These are phyloP conservation scores for Mormyrus iriodes DNA, from an alignment of 2,113 vertebrate species.

Conservation along the genomic window DNA sequence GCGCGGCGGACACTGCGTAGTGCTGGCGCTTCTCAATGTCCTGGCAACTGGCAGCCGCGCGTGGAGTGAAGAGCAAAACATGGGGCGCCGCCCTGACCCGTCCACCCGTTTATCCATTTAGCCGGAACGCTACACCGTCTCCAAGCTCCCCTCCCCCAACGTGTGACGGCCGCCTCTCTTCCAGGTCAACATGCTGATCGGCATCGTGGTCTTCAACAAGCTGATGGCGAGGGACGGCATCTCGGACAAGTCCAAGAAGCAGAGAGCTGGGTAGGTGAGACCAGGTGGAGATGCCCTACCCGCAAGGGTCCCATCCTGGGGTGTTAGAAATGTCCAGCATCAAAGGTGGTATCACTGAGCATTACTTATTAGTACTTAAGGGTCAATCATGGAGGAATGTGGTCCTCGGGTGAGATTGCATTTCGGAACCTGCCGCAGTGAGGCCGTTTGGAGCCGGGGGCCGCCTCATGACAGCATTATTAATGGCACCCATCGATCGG, in stretches of 20 bases:
- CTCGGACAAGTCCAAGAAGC: conserved; percentile 99
- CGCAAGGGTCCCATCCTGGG: neutral
- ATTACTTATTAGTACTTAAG: neutral
- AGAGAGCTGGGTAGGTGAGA: conserved; percentile 88
- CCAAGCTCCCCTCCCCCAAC: neutral
- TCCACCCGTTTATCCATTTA: neutral
- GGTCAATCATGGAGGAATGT: neutral
- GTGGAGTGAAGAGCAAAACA: neutral
- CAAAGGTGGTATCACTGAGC: neutral
- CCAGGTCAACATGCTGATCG: conserved; percentile 97
- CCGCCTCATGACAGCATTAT: conserved; percentile 29
- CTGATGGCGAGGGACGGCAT: conserved; percentile 96
- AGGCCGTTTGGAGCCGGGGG: neutral
- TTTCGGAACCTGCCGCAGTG: neutral
- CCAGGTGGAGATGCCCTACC: neutral
- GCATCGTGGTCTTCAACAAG: conserved; percentile 98
- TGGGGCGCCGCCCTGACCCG: neutral
- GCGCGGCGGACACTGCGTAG: neutral
- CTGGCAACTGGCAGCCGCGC: neutral
- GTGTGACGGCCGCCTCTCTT: conserved; percentile 21
- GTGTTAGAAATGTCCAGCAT: no score
- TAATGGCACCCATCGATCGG: conserved; percentile 33
- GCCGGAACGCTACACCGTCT: neutral
- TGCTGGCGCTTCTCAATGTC: neutral
- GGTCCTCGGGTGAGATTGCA: neutral